These are phyloP conservation scores for Lagocephalus sceleratus DNA, from an alignment of 2,797 vertebrate genomes.

Conservation along the genomic window DNA sequence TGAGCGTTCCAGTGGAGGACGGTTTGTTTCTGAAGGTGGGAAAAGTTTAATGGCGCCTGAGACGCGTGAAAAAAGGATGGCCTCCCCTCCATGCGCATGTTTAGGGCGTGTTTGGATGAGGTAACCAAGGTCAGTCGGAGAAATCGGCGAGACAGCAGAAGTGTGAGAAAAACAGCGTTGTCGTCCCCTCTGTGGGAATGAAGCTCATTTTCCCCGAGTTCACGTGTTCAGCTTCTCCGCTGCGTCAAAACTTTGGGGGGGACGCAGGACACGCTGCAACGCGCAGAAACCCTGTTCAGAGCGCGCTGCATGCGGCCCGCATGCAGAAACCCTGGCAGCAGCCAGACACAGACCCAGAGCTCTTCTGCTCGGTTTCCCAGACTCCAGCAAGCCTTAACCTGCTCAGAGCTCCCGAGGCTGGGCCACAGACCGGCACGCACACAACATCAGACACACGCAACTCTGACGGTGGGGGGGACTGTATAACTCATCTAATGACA, in stretches of 20 bases:
- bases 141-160: conserved; percentile 53
- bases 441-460: conserved; percentile 52
- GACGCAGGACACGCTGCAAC: neutral
- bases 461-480: conserved; percentile 7
- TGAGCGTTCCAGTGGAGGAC: conserved; percentile 15
- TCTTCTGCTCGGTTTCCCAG: conserved; percentile 80
- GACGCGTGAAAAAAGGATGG: conserved; percentile 20
- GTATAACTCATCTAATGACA: no score
- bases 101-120: conserved; percentile 42
- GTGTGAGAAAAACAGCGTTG: conserved; percentile 71
- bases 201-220: conserved; percentile 37
- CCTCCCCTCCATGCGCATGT: conserved; percentile 30
- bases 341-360: conserved; percentile 72
- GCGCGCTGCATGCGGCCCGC: no score
- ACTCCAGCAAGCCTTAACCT: conserved; percentile 78
- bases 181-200: conserved; percentile 56
- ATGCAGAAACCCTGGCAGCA: conserved; percentile 36
- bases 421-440: conserved; percentile 52
- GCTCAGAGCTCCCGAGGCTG: conserved; percentile 69
- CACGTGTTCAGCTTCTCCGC: neutral
- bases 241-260: no score
- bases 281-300: conserved; percentile 43
- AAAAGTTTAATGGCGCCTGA: conserved; percentile 16
- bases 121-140: conserved; percentile 45
- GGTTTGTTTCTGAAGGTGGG: conserved; percentile 14